These are phyloP conservation scores for Prunella himalayana DNA, from an alignment of 2,113 vertebrate species.

Conservation along the genomic window DNA sequence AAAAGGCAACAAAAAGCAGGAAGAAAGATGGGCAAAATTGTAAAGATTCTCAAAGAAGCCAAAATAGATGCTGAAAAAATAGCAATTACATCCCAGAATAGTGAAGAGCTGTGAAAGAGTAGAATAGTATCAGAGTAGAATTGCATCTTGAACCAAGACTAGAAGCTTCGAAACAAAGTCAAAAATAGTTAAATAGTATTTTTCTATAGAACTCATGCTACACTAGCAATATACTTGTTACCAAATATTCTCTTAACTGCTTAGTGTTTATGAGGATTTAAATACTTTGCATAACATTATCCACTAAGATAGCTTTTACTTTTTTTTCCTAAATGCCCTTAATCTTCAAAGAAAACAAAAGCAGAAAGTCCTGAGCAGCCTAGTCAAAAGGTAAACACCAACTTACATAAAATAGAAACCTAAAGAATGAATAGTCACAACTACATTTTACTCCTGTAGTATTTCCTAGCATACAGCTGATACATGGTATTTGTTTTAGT, in stretches of 20 bases:
- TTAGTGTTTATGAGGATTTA: not conserved
- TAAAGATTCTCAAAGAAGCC: not conserved
- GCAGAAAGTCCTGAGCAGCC: not conserved
- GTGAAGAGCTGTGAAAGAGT: not conserved
- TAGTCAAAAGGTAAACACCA: not conserved
- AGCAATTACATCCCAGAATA: not conserved
- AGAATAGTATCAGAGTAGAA: not conserved
- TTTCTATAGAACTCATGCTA: not conserved
- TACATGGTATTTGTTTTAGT: not conserved
- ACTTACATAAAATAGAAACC: not conserved
- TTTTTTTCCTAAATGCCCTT: not conserved
- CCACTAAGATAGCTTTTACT: not conserved
- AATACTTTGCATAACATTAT: not conserved
- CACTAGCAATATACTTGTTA: not conserved
- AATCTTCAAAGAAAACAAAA: not conserved
- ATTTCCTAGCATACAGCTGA: not conserved
- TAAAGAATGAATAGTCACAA: not conserved
- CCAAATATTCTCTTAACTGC: not conserved
- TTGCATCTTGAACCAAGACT: not conserved
- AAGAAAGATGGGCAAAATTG: not conserved
- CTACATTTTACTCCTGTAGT: not conserved
- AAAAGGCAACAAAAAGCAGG: not conserved
- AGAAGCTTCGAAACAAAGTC: not conserved
- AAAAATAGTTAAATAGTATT: not conserved
- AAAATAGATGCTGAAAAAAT: not conserved